These are phyloP conservation scores for Chlorocebus sabaeus DNA, from an alignment of 2,113 vertebrate genomes.

Conservation along the genomic window DNA sequence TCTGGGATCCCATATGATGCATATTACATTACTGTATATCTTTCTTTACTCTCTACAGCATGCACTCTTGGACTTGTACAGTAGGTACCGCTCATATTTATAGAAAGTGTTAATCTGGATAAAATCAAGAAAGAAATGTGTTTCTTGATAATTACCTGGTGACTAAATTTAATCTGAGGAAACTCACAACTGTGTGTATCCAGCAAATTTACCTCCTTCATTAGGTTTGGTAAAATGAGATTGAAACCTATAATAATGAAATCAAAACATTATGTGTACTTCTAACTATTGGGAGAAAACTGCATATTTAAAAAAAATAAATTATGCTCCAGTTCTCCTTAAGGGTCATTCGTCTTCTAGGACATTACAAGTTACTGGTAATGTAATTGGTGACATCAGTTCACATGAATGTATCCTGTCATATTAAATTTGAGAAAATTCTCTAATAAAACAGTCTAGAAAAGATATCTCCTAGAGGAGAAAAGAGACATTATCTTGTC, in stretches of 20 bases:
- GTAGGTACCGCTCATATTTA: background rate
- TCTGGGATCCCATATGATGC: background rate
- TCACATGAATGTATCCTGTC: background rate
- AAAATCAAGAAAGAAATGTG: background rate
- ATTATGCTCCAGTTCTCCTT: background rate
- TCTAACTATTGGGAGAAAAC: background rate
- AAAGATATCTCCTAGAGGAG: background rate
- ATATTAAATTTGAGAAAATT: slow-evolving; percentile 45
- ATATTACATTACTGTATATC: background rate
- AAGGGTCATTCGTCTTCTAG: background rate
- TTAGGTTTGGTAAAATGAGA: background rate
- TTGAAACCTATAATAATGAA: background rate
- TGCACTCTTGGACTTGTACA: background rate
- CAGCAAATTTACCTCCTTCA: background rate
- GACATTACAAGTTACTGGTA: background rate
- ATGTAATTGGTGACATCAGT: background rate
- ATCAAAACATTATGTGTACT: background rate
- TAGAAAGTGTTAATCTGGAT: background rate
- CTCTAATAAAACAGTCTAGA: background rate
- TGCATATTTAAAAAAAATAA: background rate
- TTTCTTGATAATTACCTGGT: background rate
- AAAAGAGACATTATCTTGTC: background rate
- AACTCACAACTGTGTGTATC: background rate
- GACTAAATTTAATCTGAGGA: background rate
- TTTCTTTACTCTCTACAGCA: background rate